These are phyloP conservation scores for Meloe dianella DNA, from an alignment of 2,888 invertebrate genomes.

Conservation along the genomic window DNA sequence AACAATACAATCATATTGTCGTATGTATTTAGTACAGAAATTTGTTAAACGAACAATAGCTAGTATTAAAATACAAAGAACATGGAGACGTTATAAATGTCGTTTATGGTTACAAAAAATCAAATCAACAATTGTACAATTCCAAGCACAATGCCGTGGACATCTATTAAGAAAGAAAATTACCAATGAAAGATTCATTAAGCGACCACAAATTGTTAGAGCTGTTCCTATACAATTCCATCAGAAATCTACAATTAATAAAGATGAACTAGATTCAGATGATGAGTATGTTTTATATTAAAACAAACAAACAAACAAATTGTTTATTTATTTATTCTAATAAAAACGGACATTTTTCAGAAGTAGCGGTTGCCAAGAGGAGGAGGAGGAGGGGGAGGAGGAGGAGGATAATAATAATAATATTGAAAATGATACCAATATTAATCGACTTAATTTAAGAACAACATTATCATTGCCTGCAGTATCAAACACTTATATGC, in stretches of 20 bases:
- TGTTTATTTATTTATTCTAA: conserved; percentile 18
- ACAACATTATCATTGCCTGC: conserved; percentile 60
- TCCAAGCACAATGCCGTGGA: conserved; percentile 79
- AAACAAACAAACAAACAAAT: too few species aligned
- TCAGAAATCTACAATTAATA: conserved; percentile 49
- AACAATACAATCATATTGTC: conserved; percentile 76
- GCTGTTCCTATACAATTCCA: conserved; percentile 57
- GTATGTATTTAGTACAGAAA: conserved; percentile 70
- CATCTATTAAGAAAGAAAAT: conserved; percentile 65
- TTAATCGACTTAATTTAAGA: conserved; percentile 50
- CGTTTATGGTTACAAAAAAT: conserved; percentile 73
- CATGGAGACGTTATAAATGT: conserved; percentile 75
- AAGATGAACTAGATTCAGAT: conserved; percentile 60
- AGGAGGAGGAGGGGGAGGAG: too few species aligned
- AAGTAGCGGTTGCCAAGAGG: conserved; percentile 66
- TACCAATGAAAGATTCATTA: background rate
- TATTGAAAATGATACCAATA: conserved; percentile 60
- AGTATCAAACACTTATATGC: conserved; percentile 47
- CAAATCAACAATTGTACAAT: conserved; percentile 64
- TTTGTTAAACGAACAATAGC: conserved; percentile 62
- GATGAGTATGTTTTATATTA: conserved; percentile 55
- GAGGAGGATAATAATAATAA: too few species aligned
- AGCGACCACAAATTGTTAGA: conserved; percentile 38
- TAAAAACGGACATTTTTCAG: conserved; percentile 47
- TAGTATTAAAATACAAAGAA: conserved; percentile 75